A percentile compares a stretch with the other conserved stretches of the same genome.
Conservation (phyloP, 2,113 vertebrate species). For the Cariama cristata region DNA sequence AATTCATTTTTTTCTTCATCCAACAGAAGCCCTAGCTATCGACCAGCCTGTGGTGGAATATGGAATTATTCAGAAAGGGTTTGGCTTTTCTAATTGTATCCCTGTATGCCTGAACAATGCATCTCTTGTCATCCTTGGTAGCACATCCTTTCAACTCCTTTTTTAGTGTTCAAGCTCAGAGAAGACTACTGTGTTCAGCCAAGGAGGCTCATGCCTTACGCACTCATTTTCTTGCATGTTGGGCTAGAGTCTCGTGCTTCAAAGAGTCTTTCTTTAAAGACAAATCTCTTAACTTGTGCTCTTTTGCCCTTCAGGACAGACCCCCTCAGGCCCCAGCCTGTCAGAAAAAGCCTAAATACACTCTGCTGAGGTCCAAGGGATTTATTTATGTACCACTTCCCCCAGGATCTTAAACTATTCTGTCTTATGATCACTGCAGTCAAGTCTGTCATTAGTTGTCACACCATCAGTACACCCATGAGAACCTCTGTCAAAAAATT, state of each 20-base stretch:
- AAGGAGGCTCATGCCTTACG: not conserved
- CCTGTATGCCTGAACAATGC: not conserved
- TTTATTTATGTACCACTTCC: not conserved
- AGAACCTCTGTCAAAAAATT: not conserved
- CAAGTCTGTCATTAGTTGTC: not conserved
- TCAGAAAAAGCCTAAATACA: not conserved
- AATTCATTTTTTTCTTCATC: not conserved
- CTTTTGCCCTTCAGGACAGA: not conserved
- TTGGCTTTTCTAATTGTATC: not conserved
- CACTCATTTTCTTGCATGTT: not conserved
- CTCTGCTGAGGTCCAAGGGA: not conserved
- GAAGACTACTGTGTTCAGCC: not conserved
- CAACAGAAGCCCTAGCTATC: not conserved
- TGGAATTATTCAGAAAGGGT: not conserved
- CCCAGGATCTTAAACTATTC: not conserved
- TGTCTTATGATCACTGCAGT: not conserved
- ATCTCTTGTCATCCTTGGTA: not conserved
- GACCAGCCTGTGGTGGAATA: not conserved
- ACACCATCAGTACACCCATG: not conserved
- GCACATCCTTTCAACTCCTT: not conserved
- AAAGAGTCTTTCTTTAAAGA: not conserved
- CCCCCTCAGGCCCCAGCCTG: not conserved
- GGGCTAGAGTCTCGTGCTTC: not conserved
- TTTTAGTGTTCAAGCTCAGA: not conserved
- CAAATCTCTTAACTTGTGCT: not conserved